Base-by-base conservation (phyloP, 2,888 invertebrate species). In the Augochlorella aurata region DNA sequence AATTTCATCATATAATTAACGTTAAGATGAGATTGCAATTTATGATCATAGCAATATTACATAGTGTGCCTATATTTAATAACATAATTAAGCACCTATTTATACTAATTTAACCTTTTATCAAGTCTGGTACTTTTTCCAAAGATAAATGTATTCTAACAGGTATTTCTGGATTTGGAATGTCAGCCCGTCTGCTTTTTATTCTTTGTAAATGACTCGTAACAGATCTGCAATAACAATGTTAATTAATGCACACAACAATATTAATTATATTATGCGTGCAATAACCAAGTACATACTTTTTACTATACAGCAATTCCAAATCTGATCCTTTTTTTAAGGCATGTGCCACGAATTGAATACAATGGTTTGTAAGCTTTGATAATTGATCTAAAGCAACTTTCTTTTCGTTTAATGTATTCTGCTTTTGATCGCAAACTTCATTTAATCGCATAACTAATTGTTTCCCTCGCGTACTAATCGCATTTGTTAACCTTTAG, bases 141-240 rank as follows among this genome's bases (percentile, higher is more conserved):
- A 97, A 94, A 52, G 96, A 96, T 80, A 97, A 95, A 93, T 96
- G 96, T 93, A 97, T 97, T 90, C 97, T 95, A 86, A 97, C 97
- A 52, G 97, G 97, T 88, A 97, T 97, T 94, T 97, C 97, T 24
- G 97, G 97, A 95, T 97, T 97, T 86, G 97, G 97, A 92, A 97
- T 97, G 94, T 97, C 97, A 3, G 97, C 97, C 89, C 97, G 95
- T 84, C 97, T 96, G 90, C 96, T 96, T 94, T 97, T 97, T 90
- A 97, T 96, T 92, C 97, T 95, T 94, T 97, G 97, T 89, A 97
- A 94, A 94, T 97, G 97, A 86, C 95, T 95, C 69, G 96, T 95
- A 14, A 94, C 92, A 67, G 93, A 93, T 77, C 94, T 94, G 74
- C 7, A 82, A 86, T 69, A 44, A 52, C 24, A 70, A 21, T 50